phyloP scores from a whole-genome alignment of 2,113 vertebrate species.

The Lophotis ruficrista region DNA sequence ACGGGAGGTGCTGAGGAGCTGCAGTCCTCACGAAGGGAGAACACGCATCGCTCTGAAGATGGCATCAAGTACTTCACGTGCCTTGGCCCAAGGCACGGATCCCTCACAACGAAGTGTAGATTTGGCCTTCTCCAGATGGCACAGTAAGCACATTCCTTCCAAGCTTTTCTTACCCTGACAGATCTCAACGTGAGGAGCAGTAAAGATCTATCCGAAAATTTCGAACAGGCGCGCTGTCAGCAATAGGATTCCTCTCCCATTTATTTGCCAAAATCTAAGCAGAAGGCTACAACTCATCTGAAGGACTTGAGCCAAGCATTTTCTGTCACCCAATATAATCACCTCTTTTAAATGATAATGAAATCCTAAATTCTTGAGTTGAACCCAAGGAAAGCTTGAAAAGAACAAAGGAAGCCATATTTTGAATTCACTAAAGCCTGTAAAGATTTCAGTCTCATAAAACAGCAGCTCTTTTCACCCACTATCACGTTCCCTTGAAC shows the following conservation, averaged over 20 bases:
- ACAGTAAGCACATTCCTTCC: background rate
- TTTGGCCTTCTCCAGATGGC: background rate
- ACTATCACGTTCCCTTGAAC: background rate
- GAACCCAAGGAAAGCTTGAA: background rate
- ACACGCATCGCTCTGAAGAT: accelerated
- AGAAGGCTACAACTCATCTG: background rate
- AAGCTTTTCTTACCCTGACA: background rate
- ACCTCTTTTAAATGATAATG: background rate
- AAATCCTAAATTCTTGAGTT: slow-evolving; percentile 19
- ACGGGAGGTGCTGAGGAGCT: background rate
- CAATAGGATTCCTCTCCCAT: background rate
- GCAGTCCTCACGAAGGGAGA: background rate
- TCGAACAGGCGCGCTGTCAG: background rate
- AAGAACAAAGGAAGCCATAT: background rate
- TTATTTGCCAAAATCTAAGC: background rate
- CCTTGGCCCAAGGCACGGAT: background rate
- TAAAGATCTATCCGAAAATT: background rate
- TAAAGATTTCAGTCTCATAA: background rate
- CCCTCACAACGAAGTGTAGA: background rate
- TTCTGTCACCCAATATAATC: background rate
- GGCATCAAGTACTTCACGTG: background rate
- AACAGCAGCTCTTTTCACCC: background rate
- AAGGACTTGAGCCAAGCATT: background rate
- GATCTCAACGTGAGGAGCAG: accelerated
- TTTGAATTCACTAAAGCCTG: background rate